Evolutionary conservation across 1,140 invertebrate species (phyloP).

Genomic region (Drosophila lacertosa): DNA sequence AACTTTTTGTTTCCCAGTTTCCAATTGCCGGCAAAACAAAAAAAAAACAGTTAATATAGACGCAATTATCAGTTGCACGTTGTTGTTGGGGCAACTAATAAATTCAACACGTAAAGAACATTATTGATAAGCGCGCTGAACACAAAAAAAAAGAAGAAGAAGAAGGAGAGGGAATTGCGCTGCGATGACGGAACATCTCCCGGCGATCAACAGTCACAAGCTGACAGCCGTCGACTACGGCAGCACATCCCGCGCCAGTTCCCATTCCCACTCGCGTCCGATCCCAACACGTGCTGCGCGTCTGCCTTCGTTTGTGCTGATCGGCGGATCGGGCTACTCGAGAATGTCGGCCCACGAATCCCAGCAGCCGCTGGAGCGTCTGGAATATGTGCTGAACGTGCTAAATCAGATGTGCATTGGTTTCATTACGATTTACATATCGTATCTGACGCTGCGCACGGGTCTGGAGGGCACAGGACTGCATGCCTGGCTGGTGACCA

Average conservation of each 20-base stretch:
- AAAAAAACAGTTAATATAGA: constrained; percentile 8
- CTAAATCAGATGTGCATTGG: constrained; percentile 81
- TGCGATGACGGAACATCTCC: constrained; percentile 55
- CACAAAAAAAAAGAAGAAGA: too few relatives aligned
- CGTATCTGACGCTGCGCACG: constrained; percentile 63
- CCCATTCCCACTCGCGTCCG: not conserved
- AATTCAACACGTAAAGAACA: constrained; percentile 70
- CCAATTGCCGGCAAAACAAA: constrained; percentile 23
- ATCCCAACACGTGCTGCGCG: constrained; percentile 13
- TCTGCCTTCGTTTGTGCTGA: constrained; percentile 44
- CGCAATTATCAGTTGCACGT: constrained; percentile 57
- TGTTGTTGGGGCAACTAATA: constrained; percentile 39
- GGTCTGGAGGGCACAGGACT: constrained; percentile 54
- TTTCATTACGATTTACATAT: constrained; percentile 79
- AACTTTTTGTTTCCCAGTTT: too few relatives aligned
- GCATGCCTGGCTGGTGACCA: constrained; percentile 77
- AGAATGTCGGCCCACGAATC: constrained; percentile 61
- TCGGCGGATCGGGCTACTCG: constrained; percentile 49
- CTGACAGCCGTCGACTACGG: constrained; percentile 62
- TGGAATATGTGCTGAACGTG: constrained; percentile 69
- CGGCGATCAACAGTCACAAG: constrained; percentile 53
- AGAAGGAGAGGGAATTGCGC: constrained; percentile 3
- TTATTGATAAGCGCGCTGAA: constrained; percentile 63
- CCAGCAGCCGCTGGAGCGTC: constrained; percentile 34
- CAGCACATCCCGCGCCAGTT: constrained; percentile 47